Evolutionary conservation across 1,140 invertebrate species (phyloP).

Genomic region (Globodera ellingtonae): DNA sequence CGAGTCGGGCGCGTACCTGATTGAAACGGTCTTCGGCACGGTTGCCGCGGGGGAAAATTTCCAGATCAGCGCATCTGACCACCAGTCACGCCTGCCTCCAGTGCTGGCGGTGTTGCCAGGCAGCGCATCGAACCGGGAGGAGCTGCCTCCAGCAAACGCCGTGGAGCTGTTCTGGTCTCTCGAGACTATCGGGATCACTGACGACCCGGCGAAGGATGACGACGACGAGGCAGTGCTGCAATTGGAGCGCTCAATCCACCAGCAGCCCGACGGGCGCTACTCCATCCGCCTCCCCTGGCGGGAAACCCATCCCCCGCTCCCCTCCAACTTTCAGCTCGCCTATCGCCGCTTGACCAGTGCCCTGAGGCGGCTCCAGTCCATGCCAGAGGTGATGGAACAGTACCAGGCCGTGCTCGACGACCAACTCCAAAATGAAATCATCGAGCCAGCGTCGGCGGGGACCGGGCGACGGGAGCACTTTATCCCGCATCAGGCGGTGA

Average conservation of each 20-base stretch:
- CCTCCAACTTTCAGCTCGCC: conserved; percentile 10
- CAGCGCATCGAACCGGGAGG: too few species aligned
- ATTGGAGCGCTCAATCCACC: neutral
- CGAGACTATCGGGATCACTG: conserved; percentile 33
- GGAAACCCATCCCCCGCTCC: neutral
- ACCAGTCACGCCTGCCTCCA: too few species aligned
- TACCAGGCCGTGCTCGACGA: conserved; percentile 4
- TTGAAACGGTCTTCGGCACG: too few species aligned
- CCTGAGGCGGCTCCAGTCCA: neutral
- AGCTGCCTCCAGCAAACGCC: too few species aligned
- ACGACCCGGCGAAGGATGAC: conserved; percentile 30
- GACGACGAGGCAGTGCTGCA: conserved; percentile 24
- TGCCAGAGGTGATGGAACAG: conserved; percentile 22
- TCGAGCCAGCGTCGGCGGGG: conserved; percentile 11
- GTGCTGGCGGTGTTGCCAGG: too few species aligned
- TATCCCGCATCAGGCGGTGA: conserved; percentile 26
- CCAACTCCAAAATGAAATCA: conserved; percentile 8
- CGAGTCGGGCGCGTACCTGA: too few species aligned
- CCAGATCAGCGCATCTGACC: too few species aligned
- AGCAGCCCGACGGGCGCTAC: conserved; percentile 19
- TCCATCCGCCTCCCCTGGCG: conserved; percentile 23
- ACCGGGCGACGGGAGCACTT: conserved; percentile 12
- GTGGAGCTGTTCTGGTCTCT: conserved; percentile 34
- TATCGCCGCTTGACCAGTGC: conserved; percentile 3
- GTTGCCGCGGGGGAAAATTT: too few species aligned